phyloP scores from a whole-genome alignment of 1,140 invertebrate genomes.

The Laupala kohalensis region DNA sequence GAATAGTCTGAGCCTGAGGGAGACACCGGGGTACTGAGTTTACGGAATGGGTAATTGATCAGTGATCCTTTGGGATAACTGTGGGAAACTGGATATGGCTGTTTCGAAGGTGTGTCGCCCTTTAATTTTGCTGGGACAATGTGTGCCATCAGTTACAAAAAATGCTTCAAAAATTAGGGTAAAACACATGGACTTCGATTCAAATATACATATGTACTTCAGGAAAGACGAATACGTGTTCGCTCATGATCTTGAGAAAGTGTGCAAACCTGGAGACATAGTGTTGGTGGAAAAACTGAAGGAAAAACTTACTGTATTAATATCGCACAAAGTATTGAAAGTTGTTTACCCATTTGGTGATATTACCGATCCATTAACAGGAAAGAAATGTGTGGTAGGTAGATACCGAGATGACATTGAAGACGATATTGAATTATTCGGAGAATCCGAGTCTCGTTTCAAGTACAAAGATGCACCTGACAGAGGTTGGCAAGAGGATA shows the following conservation, averaged over 20 bases:
- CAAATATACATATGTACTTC: constrained; percentile 62
- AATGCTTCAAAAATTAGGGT: constrained; percentile 63
- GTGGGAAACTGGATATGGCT: too few relatives aligned
- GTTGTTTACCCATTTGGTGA: constrained; percentile 70
- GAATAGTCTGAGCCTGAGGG: too few relatives aligned
- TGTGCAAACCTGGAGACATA: constrained; percentile 67
- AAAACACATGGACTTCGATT: constrained; percentile 51
- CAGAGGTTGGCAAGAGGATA: constrained; percentile 66
- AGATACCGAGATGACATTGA: constrained; percentile 60
- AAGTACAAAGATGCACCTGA: constrained; percentile 62
- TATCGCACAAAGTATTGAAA: constrained; percentile 65
- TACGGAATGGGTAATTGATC: too few relatives aligned
- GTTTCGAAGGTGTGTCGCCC: neutral
- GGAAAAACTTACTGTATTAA: constrained; percentile 53
- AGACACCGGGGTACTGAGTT: too few relatives aligned
- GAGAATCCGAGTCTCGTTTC: constrained; percentile 49
- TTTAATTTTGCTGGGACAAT: constrained; percentile 44
- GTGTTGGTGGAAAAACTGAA: constrained; percentile 62
- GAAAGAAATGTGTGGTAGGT: constrained; percentile 56
- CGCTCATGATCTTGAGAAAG: constrained; percentile 60
- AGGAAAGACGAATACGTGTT: constrained; percentile 51
- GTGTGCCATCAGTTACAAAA: constrained; percentile 54
- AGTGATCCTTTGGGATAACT: too few relatives aligned
- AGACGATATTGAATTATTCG: constrained; percentile 50
- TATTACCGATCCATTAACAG: constrained; percentile 66